phyloP scores from a whole-genome alignment of 2,113 vertebrate species.

The Mormyrus iriodes region DNA sequence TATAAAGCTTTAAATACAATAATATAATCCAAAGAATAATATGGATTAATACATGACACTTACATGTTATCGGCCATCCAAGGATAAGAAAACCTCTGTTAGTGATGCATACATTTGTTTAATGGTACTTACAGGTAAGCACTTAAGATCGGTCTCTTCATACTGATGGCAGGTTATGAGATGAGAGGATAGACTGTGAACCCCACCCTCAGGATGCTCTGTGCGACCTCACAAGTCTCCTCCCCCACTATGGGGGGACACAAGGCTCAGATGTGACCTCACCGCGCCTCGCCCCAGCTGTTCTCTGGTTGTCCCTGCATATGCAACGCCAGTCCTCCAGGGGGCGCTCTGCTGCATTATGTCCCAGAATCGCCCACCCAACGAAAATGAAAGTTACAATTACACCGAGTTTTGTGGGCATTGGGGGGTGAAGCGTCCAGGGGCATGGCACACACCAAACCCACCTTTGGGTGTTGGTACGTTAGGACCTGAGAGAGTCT shows the following conservation, averaged over 20 bases:
- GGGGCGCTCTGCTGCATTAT: slow-evolving; percentile 50
- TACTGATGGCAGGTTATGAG: neutral
- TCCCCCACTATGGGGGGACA: slow-evolving; percentile 7
- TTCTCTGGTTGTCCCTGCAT: neutral
- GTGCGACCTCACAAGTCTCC: neutral
- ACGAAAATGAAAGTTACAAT: neutral
- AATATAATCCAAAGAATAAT: neutral
- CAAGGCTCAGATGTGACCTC: neutral
- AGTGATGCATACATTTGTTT: neutral
- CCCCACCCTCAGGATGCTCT: neutral
- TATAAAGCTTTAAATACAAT: slow-evolving; percentile 11
- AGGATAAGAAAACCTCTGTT: neutral
- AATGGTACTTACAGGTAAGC: neutral
- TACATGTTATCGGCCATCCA: neutral
- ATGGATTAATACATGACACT: neutral
- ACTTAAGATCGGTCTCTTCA: neutral
- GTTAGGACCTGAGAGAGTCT: neutral
- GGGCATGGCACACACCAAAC: neutral
- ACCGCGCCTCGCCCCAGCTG: neutral
- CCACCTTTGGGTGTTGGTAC: neutral
- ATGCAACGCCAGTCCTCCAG: slow-evolving; percentile 32
- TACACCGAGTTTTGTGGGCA: neutral
- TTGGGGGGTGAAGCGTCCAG: neutral
- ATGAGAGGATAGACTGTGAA: neutral
- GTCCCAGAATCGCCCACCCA: slow-evolving; percentile 26